Conservation (phyloP, 2,797 vertebrate species). For the Ispidina picta region DNA sequence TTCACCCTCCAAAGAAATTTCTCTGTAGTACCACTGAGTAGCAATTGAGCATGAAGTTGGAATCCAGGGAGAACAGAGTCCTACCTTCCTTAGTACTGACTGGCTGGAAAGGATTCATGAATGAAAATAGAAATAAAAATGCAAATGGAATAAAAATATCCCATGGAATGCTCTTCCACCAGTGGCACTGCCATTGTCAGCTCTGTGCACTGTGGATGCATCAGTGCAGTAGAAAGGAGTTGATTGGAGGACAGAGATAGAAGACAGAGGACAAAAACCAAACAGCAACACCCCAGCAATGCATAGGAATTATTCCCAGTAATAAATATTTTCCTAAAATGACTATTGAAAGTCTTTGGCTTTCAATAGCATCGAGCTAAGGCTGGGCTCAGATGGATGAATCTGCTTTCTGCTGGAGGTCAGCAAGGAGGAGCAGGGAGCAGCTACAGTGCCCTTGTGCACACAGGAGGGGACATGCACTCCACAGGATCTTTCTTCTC, state of each 20-base stretch:
- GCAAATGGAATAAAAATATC: not conserved
- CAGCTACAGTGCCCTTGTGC: not conserved
- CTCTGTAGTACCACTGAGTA: not conserved
- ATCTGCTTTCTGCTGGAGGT: not conserved
- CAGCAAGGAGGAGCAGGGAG: not conserved
- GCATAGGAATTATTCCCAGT: not conserved
- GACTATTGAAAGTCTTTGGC: not conserved
- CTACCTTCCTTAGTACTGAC: not conserved
- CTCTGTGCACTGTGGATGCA: not conserved
- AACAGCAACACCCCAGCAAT: not conserved
- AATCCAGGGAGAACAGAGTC: not conserved
- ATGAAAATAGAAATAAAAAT: constrained; percentile 8
- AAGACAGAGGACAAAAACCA: not conserved
- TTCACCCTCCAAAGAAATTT: not conserved
- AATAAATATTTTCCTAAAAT: not conserved
- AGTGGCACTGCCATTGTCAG: not conserved
- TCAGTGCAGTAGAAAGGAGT: fast-evolving
- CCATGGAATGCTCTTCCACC: not conserved
- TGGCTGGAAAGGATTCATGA: not conserved
- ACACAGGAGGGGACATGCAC: not conserved
- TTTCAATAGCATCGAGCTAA: not conserved
- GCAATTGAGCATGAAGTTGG: not conserved
- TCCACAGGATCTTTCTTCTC: not conserved
- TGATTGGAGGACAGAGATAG: not conserved
- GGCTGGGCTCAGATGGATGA: not conserved